Evolutionary conservation across 2,113 vertebrate genomes (phyloP).

Genomic region (Nesoenas mayeri): DNA sequence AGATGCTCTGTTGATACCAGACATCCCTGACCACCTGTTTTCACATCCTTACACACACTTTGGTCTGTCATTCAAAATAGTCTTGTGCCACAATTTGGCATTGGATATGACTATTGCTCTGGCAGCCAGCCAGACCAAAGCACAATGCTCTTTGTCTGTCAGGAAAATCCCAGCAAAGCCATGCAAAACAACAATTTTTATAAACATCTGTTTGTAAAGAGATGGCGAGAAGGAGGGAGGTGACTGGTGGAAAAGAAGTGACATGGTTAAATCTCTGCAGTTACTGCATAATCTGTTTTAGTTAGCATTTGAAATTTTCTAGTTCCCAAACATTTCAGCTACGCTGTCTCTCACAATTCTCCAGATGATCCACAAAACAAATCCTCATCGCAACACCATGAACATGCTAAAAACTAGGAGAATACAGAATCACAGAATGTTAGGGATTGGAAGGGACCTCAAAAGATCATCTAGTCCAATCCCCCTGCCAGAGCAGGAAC

Average conservation of each 20-base stretch:
- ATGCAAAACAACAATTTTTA: background rate
- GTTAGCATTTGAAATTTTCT: background rate
- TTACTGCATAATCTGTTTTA: background rate
- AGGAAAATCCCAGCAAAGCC: background rate
- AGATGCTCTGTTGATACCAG: conserved; percentile 74
- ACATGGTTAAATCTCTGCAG: background rate
- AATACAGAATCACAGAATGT: background rate
- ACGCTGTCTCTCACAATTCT: background rate
- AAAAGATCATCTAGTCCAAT: too few species aligned
- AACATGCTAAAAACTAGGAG: background rate
- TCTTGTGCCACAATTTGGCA: conserved; percentile 55
- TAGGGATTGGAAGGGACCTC: too few species aligned
- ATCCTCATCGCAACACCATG: background rate
- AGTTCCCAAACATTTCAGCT: background rate
- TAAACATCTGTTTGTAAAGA: background rate
- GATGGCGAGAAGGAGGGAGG: background rate
- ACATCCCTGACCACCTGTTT: conserved; percentile 79
- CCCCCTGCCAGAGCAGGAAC: too few species aligned
- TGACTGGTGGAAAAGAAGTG: background rate
- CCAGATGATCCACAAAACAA: background rate
- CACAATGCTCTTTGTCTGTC: background rate
- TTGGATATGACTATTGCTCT: conserved; percentile 46
- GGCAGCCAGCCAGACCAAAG: conserved; percentile 53
- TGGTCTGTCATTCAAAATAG: conserved; percentile 70
- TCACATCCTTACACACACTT: conserved; percentile 51